Conservation (phyloP, 2,113 vertebrate species). For the Menura novaehollandiae region DNA sequence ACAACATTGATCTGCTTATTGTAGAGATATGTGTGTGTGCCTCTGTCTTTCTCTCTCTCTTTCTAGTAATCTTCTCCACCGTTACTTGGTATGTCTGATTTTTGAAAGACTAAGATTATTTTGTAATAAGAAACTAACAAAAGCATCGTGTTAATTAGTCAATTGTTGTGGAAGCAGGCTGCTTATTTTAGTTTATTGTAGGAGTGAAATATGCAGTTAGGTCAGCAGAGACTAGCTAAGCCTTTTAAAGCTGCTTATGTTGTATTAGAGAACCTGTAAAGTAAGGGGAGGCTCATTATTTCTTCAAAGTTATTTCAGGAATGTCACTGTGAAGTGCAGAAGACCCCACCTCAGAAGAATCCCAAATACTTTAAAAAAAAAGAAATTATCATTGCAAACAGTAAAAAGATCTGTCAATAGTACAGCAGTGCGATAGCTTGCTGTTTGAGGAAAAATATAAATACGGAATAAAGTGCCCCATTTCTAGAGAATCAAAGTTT, state of each 20-base stretch:
- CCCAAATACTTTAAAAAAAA: not conserved
- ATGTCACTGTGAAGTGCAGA: conserved; percentile 33
- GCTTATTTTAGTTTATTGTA: conserved; percentile 61
- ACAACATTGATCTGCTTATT: not conserved
- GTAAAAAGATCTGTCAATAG: not conserved
- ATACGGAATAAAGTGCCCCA: not conserved
- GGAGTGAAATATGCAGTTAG: conserved; percentile 57
- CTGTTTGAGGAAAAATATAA: not conserved
- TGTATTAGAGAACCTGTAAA: conserved; percentile 69
- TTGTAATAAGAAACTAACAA: not conserved
- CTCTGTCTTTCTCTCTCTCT: not conserved
- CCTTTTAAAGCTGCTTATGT: conserved; percentile 72
- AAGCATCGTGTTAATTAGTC: not conserved
- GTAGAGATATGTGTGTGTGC: not conserved
- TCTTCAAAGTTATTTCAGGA: conserved; percentile 73
- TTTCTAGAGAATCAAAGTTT: not conserved
- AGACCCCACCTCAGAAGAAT: conserved; percentile 25
- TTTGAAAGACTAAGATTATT: not conserved
- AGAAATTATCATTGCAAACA: not conserved
- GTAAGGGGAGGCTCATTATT: conserved; percentile 63
- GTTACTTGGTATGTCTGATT: not conserved
- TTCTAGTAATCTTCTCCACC: not conserved
- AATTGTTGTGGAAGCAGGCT: conserved; percentile 15
- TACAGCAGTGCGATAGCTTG: not conserved
- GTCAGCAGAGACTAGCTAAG: conserved; percentile 62